phyloP scores from a whole-genome alignment of 2,888 invertebrate genomes.

The Athripsodes cinereus region DNA sequence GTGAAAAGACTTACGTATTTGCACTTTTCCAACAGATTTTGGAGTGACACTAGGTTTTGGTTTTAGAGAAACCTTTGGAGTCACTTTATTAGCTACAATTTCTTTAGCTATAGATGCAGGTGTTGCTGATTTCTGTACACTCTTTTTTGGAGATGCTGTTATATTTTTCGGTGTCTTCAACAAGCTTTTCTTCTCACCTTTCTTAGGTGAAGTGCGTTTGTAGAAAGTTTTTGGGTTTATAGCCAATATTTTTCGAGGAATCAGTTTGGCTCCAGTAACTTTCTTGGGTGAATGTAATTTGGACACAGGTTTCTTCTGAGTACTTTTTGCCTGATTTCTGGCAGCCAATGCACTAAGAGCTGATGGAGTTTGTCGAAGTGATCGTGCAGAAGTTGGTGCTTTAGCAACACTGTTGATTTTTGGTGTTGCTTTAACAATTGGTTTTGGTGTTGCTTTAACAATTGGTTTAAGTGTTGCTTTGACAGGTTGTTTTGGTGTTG shows the following conservation, averaged over 20 bases:
- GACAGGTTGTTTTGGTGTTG: slow-evolving; percentile 4
- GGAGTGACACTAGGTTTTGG: slow-evolving; percentile 1
- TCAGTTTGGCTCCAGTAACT: neutral
- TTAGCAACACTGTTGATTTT: neutral
- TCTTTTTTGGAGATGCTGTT: neutral
- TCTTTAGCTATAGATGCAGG: neutral
- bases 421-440: neutral
- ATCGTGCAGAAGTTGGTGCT: neutral
- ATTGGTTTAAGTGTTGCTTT: neutral
- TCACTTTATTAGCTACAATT: neutral
- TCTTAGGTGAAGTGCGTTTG: slow-evolving; percentile 1
- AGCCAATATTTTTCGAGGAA: slow-evolving; percentile 1
- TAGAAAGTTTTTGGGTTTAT: slow-evolving; percentile 13
- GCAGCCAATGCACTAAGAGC: neutral
- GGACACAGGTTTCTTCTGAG: slow-evolving; percentile 6
- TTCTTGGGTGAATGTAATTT: slow-evolving; percentile 7
- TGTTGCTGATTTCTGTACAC: neutral
- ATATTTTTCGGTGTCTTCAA: neutral
- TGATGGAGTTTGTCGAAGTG: neutral
- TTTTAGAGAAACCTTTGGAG: slow-evolving; percentile 3
- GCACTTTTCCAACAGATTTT: neutral
- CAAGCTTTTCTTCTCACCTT: neutral
- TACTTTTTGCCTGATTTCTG: neutral
- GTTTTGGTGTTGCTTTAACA: no score
- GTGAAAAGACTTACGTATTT: neutral